Conservation (phyloP, 2,797 vertebrate genomes). For the Zenarchopterus dispar region DNA sequence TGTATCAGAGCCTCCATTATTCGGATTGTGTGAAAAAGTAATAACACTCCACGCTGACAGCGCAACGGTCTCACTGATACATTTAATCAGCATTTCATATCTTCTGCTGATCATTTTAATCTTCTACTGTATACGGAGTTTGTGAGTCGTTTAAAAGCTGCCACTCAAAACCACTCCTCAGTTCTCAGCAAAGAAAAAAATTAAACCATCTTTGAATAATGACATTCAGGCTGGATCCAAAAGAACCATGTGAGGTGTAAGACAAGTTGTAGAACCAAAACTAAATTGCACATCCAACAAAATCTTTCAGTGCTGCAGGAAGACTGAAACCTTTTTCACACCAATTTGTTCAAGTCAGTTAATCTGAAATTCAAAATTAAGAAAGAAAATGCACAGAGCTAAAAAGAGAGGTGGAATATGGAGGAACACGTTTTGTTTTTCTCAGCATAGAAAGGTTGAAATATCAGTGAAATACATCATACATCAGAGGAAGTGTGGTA, state of each 20-base stretch:
- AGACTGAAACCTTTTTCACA: not conserved
- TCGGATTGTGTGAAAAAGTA: slow-evolving; percentile 1
- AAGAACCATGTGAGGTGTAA: not conserved
- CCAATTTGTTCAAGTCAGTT: too few relatives aligned
- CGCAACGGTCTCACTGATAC: not conserved
- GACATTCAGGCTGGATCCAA: slow-evolving; percentile 1
- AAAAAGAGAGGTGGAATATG: too few relatives aligned
- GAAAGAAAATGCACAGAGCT: not conserved
- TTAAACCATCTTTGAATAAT: slow-evolving; percentile 1
- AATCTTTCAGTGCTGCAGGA: too few relatives aligned
- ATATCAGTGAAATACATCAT: slow-evolving; percentile 28
- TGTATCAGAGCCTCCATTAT: not conserved
- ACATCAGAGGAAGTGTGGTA: slow-evolving; percentile 21
- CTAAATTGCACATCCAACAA: not conserved
- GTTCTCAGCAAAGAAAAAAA: not conserved
- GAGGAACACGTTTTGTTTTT: not conserved
- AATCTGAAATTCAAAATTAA: too few relatives aligned
- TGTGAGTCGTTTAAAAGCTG: not conserved
- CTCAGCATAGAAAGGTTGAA: slow-evolving; percentile 25
- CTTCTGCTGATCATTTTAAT: slow-evolving; percentile 6
- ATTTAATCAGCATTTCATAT: slow-evolving; percentile 2
- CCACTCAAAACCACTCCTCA: not conserved
- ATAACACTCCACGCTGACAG: not conserved
- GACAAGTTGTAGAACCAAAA: not conserved
- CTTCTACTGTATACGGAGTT: not conserved